These are phyloP conservation scores for Gymnodraco acuticeps DNA, from an alignment of 2,797 vertebrate species.

Conservation along the genomic window DNA sequence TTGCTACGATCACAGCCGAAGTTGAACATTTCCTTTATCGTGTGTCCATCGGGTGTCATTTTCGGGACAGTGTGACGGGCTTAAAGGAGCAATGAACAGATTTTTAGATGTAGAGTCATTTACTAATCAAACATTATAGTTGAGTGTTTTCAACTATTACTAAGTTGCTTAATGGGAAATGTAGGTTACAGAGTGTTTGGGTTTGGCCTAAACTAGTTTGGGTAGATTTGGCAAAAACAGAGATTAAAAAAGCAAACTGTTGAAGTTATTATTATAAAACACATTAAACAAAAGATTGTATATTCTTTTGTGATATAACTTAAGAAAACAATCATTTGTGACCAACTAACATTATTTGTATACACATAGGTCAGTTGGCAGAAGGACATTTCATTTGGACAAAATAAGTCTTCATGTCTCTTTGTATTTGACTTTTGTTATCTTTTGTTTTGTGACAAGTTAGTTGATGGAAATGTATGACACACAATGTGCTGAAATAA, in stretches of 20 bases:
- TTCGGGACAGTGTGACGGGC: too few relatives aligned
- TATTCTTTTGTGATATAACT: not conserved
- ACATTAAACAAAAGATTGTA: not conserved
- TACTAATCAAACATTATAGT: not conserved
- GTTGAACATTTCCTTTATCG: too few relatives aligned
- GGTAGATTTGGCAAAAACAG: not conserved
- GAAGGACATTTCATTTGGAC: not conserved
- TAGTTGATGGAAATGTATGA: not conserved
- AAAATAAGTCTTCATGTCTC: not conserved
- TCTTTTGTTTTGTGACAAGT: not conserved
- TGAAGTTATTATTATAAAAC: too few relatives aligned
- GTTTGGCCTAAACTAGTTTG: not conserved
- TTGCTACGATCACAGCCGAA: too few relatives aligned
- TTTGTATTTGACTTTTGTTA: not conserved
- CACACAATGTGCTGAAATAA: slow-evolving; percentile 1
- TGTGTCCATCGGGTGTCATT: too few relatives aligned
- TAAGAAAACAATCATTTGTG: not conserved
- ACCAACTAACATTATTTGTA: too few relatives aligned
- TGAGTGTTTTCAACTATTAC: not conserved
- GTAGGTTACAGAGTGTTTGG: not conserved
- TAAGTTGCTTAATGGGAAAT: not conserved
- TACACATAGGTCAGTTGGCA: too few relatives aligned
- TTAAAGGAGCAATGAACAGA: not conserved
- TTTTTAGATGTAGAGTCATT: not conserved
- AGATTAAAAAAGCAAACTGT: too few relatives aligned